A percentile compares a stretch with the other conserved stretches of the same genome.
Conservation (phyloP, 2,797 vertebrate genomes). For the Enteromius afrohamiltoni region DNA sequence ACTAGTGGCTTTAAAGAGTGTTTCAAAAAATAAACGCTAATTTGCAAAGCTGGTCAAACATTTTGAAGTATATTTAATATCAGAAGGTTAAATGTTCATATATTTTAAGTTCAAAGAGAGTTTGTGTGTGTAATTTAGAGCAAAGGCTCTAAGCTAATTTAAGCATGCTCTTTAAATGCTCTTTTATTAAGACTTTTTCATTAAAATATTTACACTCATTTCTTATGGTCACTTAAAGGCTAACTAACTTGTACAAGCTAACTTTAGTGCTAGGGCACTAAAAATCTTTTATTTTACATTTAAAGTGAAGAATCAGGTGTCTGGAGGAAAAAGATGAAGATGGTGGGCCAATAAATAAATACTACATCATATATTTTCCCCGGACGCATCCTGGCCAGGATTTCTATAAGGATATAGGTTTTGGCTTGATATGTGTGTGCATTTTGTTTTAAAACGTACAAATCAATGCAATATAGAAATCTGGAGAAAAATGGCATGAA, state of each 20-base stretch:
- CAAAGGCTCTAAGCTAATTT: not conserved
- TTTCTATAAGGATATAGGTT: no score
- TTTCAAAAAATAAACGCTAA: not conserved
- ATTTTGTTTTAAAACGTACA: no score
- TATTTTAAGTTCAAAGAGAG: not conserved
- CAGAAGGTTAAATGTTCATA: conserved; percentile 11
- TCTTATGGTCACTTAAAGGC: not conserved
- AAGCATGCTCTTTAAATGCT: not conserved
- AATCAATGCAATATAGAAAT: no score
- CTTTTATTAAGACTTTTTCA: not conserved
- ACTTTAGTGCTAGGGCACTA: not conserved
- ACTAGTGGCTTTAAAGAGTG: not conserved
- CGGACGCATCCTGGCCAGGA: no score
- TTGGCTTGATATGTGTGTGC: no score
- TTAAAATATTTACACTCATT: not conserved
- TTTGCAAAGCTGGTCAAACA: conserved; percentile 7
- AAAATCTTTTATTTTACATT: not conserved
- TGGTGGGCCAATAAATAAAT: not conserved
- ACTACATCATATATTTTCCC: not conserved
- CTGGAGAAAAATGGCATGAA: no score
- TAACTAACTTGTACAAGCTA: not conserved
- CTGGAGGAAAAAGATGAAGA: not conserved
- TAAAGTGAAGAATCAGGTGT: not conserved
- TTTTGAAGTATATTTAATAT: not conserved
- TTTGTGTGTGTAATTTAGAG: conserved; percentile 2